Base-by-base conservation (phyloP, 2,888 invertebrate species). In the Eristalis arbustorum region DNA sequence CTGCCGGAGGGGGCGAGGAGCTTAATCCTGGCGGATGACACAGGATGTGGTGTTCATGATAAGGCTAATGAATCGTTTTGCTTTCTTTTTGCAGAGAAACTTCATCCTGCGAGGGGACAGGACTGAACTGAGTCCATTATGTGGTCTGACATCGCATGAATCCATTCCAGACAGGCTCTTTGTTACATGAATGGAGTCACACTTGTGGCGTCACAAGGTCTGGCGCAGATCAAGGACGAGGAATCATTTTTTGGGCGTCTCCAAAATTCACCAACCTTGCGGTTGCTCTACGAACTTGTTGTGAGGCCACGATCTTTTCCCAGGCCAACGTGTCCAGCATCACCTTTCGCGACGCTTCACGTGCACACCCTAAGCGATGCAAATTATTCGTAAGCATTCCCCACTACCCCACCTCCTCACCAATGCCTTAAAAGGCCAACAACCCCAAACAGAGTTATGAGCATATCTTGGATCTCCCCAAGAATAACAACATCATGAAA, bases 51-150 rank as follows among this genome's bases (percentile, higher is more conserved):
- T 22, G 25, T 71, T 28, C 76, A 42, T 66, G 82, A 82, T 82
- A 82, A 76, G 64, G 66, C 82, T 72, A 82, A 82, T 82, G 76
- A 82, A 76, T 76, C 72, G 75, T 61, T 67, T 71, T 57, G 18
- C 18, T 5, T n/a, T 49, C 1, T 18, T 18, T 49, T 49, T 18
- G n/a, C 49, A 8, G 8, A 8, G 5, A 5, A 49, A 49, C 18
- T 2, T 18, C 18, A 1, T 8, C 42, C 18, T 18, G 18, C 6
- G 2, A 18, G 49, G 49, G 18, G n/a, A 49, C 18, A n/a, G 18
- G 6, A 18, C 18, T 2, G 18, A 49, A 49, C 49, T 49, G 49
- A 18, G 49, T 49, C 18, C 49, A 49, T 49, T 49, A 49, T 49
- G 49, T 8, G 18, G 49, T 18, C 8, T 18, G 49, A 18, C 18